Percentiles rank a stretch among this genome's conserved stretches.
phyloP scores from a whole-genome alignment of 2,888 invertebrate genomes.

The Caenorhabditis sp. region DNA sequence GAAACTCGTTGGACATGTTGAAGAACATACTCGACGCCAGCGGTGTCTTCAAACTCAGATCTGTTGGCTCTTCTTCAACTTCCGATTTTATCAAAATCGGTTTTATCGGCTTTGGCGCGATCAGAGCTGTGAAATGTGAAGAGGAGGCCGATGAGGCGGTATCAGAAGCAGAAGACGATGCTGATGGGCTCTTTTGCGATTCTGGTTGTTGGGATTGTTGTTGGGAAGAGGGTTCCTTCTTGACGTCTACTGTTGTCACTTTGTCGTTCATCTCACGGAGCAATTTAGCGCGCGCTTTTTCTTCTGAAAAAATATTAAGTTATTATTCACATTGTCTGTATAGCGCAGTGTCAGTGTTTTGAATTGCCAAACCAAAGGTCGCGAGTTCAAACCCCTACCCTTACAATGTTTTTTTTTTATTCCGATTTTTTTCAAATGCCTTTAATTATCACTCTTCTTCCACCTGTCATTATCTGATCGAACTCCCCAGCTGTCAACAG shows the following conservation, averaged over 20 bases:
- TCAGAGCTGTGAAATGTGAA: constrained; percentile 37
- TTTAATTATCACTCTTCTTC: neutral
- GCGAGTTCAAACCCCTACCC: too few species aligned
- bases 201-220: constrained; percentile 9
- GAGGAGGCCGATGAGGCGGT: constrained; percentile 53
- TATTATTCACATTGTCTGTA: too few species aligned
- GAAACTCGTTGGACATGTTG: constrained; percentile 2
- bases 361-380: too few species aligned
- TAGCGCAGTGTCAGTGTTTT: too few species aligned
- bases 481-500: neutral
- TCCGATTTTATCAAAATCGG: constrained; percentile 26
- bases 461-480: neutral
- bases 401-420: too few species aligned
- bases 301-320: too few species aligned
- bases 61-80: constrained; percentile 40
- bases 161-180: constrained; percentile 53
- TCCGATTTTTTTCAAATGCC: neutral
- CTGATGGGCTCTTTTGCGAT: constrained; percentile 47
- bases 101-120: constrained; percentile 47
- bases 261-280: constrained; percentile 49
- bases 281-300: constrained; percentile 48
- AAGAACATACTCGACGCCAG: constrained; percentile 15
- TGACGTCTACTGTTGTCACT: constrained; percentile 18
- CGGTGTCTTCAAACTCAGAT: constrained; percentile 24
- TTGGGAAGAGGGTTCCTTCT: constrained; percentile 12